Evolutionary conservation across 2,797 vertebrate species (phyloP).

Genomic region (Jordanella pulchra): DNA sequence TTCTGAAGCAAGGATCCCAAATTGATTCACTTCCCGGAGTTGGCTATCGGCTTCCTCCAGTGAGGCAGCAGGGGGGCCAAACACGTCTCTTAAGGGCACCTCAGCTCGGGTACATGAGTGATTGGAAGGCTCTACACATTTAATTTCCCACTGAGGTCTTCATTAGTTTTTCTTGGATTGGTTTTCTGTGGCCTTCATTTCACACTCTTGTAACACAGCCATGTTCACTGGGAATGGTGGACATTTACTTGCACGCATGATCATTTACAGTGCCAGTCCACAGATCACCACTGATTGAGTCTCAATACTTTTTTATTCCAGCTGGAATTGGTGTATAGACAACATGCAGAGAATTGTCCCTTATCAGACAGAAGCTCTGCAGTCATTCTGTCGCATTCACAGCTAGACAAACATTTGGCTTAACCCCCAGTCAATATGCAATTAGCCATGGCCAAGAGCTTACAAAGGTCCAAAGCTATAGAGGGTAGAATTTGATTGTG

Average conservation of each 20-base stretch:
- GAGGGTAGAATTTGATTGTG: slow-evolving; percentile 63
- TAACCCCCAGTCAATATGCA: slow-evolving; percentile 69
- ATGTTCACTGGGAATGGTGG: slow-evolving; percentile 2
- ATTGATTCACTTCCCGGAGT: slow-evolving; percentile 21
- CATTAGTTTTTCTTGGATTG: slow-evolving; percentile 23
- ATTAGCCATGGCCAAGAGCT: slow-evolving; percentile 67
- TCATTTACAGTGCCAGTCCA: slow-evolving; percentile 10
- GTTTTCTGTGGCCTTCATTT: slow-evolving; percentile 17
- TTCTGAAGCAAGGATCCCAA: slow-evolving; percentile 20
- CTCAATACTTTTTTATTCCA: slow-evolving; percentile 33
- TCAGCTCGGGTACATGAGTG: slow-evolving; percentile 16
- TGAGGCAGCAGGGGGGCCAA: slow-evolving; percentile 31
- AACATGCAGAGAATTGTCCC: slow-evolving; percentile 24
- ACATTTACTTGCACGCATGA: slow-evolving; percentile 3
- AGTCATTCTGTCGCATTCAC: slow-evolving; percentile 49
- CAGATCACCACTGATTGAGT: slow-evolving; percentile 21
- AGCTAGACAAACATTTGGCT: slow-evolving; percentile 68
- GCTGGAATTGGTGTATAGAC: slow-evolving; percentile 27
- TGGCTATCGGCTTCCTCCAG: slow-evolving; percentile 8
- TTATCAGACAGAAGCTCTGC: slow-evolving; percentile 43
- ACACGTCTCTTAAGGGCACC: slow-evolving; percentile 19
- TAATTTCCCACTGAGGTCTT: slow-evolving; percentile 36
- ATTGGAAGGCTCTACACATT: slow-evolving; percentile 17
- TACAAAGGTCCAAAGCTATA: slow-evolving; percentile 59
- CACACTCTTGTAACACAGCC: slow-evolving; percentile 3